phyloP scores from a whole-genome alignment of 2,888 invertebrate species.

The Idaea dimidiata region DNA sequence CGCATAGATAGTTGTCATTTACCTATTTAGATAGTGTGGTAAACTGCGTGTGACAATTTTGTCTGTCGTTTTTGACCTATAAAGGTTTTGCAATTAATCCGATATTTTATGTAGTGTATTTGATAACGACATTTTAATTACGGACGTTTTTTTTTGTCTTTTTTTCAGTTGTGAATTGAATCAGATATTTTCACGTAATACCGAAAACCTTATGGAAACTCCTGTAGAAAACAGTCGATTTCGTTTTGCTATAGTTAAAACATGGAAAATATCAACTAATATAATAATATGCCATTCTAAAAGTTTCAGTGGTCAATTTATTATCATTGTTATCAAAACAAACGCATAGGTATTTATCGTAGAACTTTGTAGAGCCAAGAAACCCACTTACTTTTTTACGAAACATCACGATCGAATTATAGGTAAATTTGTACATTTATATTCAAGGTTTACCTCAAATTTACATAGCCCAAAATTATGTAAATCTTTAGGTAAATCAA shows the following conservation, averaged over 20 bases:
- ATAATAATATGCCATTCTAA: too few relatives aligned
- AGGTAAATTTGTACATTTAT: background rate
- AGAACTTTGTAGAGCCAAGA: background rate
- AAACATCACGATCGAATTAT: background rate
- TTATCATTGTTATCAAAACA: too few relatives aligned
- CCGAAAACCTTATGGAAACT: too few relatives aligned
- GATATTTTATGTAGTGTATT: background rate
- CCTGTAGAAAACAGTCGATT: too few relatives aligned
- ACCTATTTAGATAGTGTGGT: constrained; percentile 7
- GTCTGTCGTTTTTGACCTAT: constrained; percentile 7
- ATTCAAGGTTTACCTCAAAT: constrained; percentile 1
- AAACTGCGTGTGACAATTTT: constrained; percentile 17
- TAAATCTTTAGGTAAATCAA: background rate
- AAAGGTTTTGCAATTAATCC: background rate
- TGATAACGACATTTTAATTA: background rate
- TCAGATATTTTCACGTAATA: too few relatives aligned
- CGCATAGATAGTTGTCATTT: constrained; percentile 31
- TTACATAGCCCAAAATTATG: background rate
- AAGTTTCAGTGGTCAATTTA: too few relatives aligned
- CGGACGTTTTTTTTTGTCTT: background rate
- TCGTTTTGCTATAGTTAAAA: too few relatives aligned
- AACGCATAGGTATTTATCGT: too few relatives aligned
- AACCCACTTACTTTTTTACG: background rate
- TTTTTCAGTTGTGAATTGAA: background rate
- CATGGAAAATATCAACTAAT: too few relatives aligned